Evolutionary conservation across 2,113 vertebrate species (phyloP), one percentile per base, ranked within the genome.

Genomic region (Atherinomorus stipes): DNA sequence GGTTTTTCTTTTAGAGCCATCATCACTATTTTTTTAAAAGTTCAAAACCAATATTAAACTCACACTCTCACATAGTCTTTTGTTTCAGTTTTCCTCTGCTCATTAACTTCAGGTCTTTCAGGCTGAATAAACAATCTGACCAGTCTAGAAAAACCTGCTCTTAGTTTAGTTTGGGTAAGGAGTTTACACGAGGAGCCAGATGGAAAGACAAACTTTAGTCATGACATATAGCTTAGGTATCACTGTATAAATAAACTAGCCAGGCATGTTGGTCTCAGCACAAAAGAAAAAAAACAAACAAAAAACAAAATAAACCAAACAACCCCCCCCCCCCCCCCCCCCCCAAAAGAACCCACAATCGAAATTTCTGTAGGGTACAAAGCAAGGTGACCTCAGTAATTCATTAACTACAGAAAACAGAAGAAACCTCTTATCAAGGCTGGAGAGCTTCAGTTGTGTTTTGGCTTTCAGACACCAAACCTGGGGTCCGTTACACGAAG

Each of bases 141-240:
- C 21, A 23, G 25, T 60, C 22, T 26, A 42, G 12, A 51, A n/a
- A 51, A 22, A 23, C 11, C 4, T 31, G 38, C 13, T 22, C 25
- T 34, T n/a, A n/a, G 51, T 40, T 61, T 62, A 44, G 34, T n/a
- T 19, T 42, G 37, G 44, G 13, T 52, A 12, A 31, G 25, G 38
- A 71, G 57, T 47, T 61, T 51, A 15, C 26, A 31, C 42, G 23
- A 31, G 19, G 45, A 44, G 34, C 19, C 34, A 52, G 18, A 57
- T 28, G 13, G 57, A 71, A 71, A 61, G 12, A 71, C 2, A 0
- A 52, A 42, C 22, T 23, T 61, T 26, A 71, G n/a, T 61, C 26
- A 61, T 61, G 23, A 71, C 45, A 4, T 26, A 34, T 59, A n/a
- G n/a, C n/a, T n/a, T n/a, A 70, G 56, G 18, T 44, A 16, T 23